Evolutionary conservation across 1,140 invertebrate species (phyloP).

Genomic region (Idris sp.): DNA sequence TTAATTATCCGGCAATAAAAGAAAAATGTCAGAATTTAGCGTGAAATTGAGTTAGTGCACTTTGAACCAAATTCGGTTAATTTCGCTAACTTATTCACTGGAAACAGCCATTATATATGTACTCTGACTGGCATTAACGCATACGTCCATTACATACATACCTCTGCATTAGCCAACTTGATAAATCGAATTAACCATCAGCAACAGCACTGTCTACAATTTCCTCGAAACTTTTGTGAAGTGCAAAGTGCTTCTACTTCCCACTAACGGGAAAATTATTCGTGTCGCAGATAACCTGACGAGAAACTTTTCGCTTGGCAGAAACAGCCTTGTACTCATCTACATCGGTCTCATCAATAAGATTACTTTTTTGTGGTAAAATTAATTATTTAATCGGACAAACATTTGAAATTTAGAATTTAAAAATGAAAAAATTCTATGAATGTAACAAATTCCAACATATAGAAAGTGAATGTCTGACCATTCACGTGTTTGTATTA

Average conservation of each 20-base stretch:
- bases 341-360: conserved; percentile 16
- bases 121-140: conserved; percentile 56
- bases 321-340: conserved; percentile 9
- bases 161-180: conserved; percentile 59
- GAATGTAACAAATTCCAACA: too few species aligned
- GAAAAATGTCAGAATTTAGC: conserved; percentile 63
- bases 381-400: not conserved
- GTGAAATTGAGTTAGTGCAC: conserved; percentile 65
- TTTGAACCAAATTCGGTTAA: conserved; percentile 61
- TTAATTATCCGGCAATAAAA: conserved; percentile 58
- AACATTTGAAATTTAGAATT: too few species aligned
- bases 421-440: too few species aligned
- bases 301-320: conserved; percentile 34
- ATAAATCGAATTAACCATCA: conserved; percentile 64
- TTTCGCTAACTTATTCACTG: conserved; percentile 61
- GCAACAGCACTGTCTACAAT: conserved; percentile 62
- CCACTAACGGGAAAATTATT: conserved; percentile 61
- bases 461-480: too few species aligned
- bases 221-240: conserved; percentile 62
- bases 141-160: conserved; percentile 60
- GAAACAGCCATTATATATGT: conserved; percentile 60
- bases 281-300: conserved; percentile 44
- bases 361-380: conserved; percentile 19
- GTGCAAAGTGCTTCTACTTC: conserved; percentile 58
- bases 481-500: too few species aligned